Percentiles rank a stretch among this genome's conserved stretches.
Conservation (phyloP, 2,888 invertebrate species). For the Drosophila lacicola region DNA sequence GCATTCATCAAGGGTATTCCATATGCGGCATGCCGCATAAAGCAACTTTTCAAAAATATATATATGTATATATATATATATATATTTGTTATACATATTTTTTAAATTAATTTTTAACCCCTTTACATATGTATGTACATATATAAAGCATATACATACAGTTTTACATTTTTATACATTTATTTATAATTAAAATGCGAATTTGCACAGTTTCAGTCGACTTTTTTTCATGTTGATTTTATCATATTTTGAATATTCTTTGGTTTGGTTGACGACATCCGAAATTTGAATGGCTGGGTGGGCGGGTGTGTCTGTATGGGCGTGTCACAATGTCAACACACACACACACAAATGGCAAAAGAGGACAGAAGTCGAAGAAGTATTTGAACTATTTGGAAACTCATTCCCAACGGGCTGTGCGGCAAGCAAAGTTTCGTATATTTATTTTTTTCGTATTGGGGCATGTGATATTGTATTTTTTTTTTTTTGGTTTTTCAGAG, state of each 20-base stretch:
- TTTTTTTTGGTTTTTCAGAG: slow-evolving; percentile 34
- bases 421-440: slow-evolving; percentile 50
- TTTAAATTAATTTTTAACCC: slow-evolving; percentile 17
- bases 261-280: slow-evolving; percentile 57
- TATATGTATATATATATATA: slow-evolving; percentile 13
- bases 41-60: slow-evolving; percentile 4
- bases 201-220: slow-evolving; percentile 68
- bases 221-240: slow-evolving; percentile 45
- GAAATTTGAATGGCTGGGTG: slow-evolving; percentile 23
- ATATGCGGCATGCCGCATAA: slow-evolving; percentile 22
- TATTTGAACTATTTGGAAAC: slow-evolving; percentile 39
- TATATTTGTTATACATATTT: slow-evolving; percentile 9
- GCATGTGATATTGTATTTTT: slow-evolving; percentile 24
- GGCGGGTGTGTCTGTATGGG: neutral
- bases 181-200: slow-evolving; percentile 51
- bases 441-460: slow-evolving; percentile 22
- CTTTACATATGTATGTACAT: slow-evolving; percentile 21
- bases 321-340: slow-evolving; percentile 51
- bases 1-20: slow-evolving; percentile 7
- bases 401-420: slow-evolving; percentile 30
- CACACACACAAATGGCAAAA: slow-evolving; percentile 20
- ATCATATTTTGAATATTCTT: slow-evolving; percentile 50
- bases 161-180: slow-evolving; percentile 25
- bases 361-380: slow-evolving; percentile 5
- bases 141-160: slow-evolving; percentile 15